A percentile compares a stretch with the other conserved stretches of the same genome.
phyloP scores from a whole-genome alignment of 2,797 vertebrate species.

The Leptodactylus fallax region DNA sequence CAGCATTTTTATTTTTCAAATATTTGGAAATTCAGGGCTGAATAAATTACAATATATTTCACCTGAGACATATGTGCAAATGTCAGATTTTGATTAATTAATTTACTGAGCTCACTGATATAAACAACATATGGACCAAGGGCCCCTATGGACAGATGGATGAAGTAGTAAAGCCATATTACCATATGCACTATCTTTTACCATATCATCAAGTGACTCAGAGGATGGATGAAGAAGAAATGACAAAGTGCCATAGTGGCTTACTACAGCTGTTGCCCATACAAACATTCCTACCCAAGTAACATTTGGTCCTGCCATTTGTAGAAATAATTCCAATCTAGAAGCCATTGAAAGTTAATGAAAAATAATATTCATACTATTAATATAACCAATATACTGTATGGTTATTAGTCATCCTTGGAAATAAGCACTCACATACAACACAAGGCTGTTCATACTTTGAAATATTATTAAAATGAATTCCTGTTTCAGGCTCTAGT shows the following conservation, averaged over 20 bases:
- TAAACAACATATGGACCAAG: not conserved
- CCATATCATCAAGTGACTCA: not conserved
- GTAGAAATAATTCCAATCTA: not conserved
- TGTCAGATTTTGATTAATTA: slow-evolving; percentile 1
- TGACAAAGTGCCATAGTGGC: not conserved
- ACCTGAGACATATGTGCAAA: not conserved
- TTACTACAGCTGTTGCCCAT: not conserved
- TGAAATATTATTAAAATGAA: too few species aligned
- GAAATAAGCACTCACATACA: not conserved
- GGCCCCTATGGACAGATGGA: not conserved
- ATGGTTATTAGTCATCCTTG: not conserved
- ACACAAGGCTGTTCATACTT: not conserved
- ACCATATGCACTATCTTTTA: not conserved
- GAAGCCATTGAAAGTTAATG: not conserved
- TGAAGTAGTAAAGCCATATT: not conserved
- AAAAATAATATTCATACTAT: not conserved
- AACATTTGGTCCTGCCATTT: not conserved
- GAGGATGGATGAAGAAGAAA: not conserved
- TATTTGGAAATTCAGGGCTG: not conserved
- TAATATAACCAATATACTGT: not conserved
- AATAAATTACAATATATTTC: not conserved
- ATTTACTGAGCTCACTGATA: not conserved
- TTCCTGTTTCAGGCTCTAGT: too few species aligned
- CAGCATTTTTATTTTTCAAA: not conserved
- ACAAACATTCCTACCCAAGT: not conserved